phyloP scores from a whole-genome alignment of 2,888 invertebrate species.

The Drosophila pseudotalamancana region DNA sequence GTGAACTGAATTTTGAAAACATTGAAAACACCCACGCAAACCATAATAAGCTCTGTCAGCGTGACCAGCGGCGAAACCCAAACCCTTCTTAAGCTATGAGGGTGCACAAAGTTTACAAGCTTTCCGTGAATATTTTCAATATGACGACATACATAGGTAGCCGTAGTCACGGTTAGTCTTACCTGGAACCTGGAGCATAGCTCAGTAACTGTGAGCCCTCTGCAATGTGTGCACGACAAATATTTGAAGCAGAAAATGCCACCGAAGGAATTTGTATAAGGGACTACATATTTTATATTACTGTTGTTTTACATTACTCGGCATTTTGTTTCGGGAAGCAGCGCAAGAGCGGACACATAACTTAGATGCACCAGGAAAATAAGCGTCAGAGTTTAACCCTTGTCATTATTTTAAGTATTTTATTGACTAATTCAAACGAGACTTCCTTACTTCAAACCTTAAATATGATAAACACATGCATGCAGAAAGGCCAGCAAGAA shows the following conservation, averaged over 20 bases:
- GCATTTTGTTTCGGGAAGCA: constrained; percentile 52
- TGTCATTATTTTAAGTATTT: constrained; percentile 20
- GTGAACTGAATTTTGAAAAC: constrained; percentile 67
- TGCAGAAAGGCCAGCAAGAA: too few species aligned
- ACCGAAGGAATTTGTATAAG: constrained; percentile 61
- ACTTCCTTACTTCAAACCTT: not conserved
- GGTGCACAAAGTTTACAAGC: constrained; percentile 54
- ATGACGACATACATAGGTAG: constrained; percentile 36
- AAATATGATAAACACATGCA: too few species aligned
- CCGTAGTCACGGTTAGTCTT: constrained; percentile 33
- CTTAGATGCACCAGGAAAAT: constrained; percentile 32
- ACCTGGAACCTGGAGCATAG: constrained; percentile 36
- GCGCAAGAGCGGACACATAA: constrained; percentile 42
- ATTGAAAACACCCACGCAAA: constrained; percentile 41
- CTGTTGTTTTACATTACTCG: constrained; percentile 65
- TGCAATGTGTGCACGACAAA: constrained; percentile 61
- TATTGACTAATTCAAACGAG: constrained; percentile 5
- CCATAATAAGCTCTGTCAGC: constrained; percentile 69
- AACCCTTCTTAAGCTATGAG: constrained; percentile 26
- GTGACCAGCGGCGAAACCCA: constrained; percentile 55
- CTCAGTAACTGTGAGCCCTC: constrained; percentile 36
- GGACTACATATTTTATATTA: constrained; percentile 68
- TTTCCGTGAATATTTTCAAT: constrained; percentile 62
- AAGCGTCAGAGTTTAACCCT: constrained; percentile 26
- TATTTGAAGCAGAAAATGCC: constrained; percentile 70